Conservation (phyloP, 2,888 invertebrate species). For the Nomada lathburiana region DNA sequence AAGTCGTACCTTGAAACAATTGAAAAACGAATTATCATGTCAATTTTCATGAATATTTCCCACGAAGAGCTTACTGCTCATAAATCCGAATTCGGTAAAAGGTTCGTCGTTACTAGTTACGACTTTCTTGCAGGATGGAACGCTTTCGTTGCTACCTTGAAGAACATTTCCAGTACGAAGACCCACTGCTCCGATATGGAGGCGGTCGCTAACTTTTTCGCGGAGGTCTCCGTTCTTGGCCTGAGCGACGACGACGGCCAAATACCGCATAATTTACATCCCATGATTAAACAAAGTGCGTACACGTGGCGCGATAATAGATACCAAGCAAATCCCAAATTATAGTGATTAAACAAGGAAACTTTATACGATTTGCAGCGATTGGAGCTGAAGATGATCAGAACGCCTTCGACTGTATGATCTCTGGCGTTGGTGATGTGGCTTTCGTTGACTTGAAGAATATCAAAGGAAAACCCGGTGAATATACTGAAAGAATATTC, state of each 20-base stretch:
- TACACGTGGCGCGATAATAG: neutral
- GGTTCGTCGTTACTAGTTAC: too few relatives aligned
- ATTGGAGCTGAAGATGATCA: constrained; percentile 46
- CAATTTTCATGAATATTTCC: too few relatives aligned
- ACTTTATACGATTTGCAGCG: constrained; percentile 34
- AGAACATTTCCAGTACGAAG: constrained; percentile 62
- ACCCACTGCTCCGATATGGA: constrained; percentile 79
- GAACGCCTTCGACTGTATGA: constrained; percentile 85
- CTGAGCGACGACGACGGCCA: constrained; percentile 42
- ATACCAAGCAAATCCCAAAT: neutral
- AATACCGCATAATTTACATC: constrained; percentile 70
- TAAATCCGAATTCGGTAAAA: too few relatives aligned
- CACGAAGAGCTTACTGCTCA: too few relatives aligned
- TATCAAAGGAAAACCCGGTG: constrained; percentile 87
- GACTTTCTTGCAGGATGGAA: constrained; percentile 78
- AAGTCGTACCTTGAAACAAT: too few relatives aligned
- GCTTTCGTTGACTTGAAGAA: constrained; percentile 90
- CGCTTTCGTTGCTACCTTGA: constrained; percentile 74
- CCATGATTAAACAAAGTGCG: constrained; percentile 69
- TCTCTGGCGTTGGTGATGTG: constrained; percentile 89
- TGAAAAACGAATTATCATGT: too few relatives aligned
- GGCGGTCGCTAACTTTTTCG: constrained; percentile 88
- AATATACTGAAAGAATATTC: constrained; percentile 63
- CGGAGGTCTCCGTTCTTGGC: constrained; percentile 87
- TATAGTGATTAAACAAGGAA: constrained; percentile 19